phyloP scores from a whole-genome alignment of 92 coral and sea anemone genomes.

The Heliopora coerulea region DNA sequence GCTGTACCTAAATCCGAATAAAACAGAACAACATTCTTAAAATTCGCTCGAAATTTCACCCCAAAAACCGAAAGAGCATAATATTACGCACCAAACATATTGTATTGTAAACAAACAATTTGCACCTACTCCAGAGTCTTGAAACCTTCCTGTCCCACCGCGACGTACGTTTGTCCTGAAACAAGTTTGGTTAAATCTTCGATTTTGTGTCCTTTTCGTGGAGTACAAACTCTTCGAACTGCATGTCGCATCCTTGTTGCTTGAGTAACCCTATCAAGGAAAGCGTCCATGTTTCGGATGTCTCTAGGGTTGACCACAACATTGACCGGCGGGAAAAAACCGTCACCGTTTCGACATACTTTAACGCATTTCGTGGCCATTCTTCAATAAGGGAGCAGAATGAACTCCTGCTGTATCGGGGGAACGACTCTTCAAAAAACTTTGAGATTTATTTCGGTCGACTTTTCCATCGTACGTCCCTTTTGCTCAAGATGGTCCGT shows the following conservation, averaged over 20 bases:
- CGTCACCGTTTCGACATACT: slow-evolving; percentile 68
- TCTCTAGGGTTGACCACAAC: slow-evolving; percentile 73
- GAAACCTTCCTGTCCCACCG: slow-evolving; percentile 56
- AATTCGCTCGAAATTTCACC: not conserved
- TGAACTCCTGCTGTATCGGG: not conserved
- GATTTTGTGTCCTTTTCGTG: slow-evolving; percentile 69
- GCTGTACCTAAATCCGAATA: slow-evolving; percentile 17
- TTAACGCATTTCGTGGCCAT: slow-evolving; percentile 40
- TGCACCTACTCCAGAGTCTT: slow-evolving; percentile 22
- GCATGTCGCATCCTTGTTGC: slow-evolving; percentile 59
- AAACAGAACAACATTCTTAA: not conserved
- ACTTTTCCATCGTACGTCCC: not conserved
- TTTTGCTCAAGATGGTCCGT: slow-evolving; percentile 4
- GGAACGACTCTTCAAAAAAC: not conserved
- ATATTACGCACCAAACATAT: not conserved
- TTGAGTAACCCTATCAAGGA: slow-evolving; percentile 58
- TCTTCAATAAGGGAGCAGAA: not conserved
- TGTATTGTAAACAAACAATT: slow-evolving; percentile 18
- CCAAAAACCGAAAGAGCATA: not conserved
- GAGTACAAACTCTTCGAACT: slow-evolving; percentile 79
- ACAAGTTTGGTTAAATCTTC: slow-evolving; percentile 60
- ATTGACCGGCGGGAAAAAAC: slow-evolving; percentile 55
- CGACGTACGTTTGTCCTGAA: slow-evolving; percentile 75
- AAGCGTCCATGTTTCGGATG: slow-evolving; percentile 70
- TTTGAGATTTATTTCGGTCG: not conserved